A percentile compares a stretch with the other conserved stretches of the same genome.
Conservation (phyloP, 2,888 invertebrate species). For the Campaea margaritaria region DNA sequence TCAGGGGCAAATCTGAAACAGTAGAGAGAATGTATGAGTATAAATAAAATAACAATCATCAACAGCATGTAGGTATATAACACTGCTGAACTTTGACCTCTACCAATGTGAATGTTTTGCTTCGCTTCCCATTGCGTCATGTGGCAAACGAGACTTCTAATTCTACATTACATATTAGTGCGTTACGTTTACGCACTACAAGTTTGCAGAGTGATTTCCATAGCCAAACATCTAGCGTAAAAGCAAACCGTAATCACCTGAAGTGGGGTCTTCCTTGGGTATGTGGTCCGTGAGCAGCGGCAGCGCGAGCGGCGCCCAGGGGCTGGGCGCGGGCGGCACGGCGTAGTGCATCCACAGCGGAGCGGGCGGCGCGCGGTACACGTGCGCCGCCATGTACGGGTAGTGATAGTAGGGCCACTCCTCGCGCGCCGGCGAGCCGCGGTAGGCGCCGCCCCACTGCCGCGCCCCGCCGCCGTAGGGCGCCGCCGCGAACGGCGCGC, state of each 20-base stretch:
- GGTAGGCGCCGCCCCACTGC: conserved; percentile 41
- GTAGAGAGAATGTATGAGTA: conserved; percentile 2
- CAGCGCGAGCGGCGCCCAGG: conserved; percentile 83
- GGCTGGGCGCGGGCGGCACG: conserved; percentile 80
- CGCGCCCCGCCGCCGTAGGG: conserved; percentile 51
- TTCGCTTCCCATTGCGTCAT: no score
- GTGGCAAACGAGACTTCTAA: no score
- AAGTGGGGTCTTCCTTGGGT: conserved; percentile 85
- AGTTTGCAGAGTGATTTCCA: background rate
- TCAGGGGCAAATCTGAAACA: conserved; percentile 94
- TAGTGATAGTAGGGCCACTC: conserved; percentile 70
- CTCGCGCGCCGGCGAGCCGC: conserved; percentile 52
- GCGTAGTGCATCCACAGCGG: conserved; percentile 82
- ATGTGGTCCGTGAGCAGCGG: conserved; percentile 80
- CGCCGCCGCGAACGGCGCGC: conserved; percentile 60
- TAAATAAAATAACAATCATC: background rate
- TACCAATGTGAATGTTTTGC: no score
- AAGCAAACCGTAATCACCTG: conserved; percentile 67
- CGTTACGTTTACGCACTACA: no score
- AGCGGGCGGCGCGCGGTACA: conserved; percentile 67
- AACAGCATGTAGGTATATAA: no score
- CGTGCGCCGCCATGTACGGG: conserved; percentile 76
- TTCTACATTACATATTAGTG: no score
- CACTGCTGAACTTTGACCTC: no score
- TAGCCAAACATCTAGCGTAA: background rate